Evolutionary conservation across 2,797 vertebrate genomes (phyloP).

Genomic region (Artibeus jamaicensis): DNA sequence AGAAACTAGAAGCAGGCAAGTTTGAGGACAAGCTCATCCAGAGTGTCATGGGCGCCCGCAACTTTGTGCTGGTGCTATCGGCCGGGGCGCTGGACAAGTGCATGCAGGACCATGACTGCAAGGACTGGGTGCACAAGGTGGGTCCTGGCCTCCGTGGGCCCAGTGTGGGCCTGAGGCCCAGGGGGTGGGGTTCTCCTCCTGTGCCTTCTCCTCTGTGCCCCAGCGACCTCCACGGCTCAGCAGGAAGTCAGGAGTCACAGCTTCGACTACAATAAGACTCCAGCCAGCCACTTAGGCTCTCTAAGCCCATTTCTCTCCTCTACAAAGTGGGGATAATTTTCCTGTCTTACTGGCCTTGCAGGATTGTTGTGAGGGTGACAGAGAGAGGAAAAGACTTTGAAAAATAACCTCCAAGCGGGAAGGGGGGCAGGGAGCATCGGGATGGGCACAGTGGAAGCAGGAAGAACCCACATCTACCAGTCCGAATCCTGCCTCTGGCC

Average conservation of each 20-base stretch:
- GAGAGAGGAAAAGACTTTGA: background rate
- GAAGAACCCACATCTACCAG: background rate
- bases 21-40: conserved; percentile 96
- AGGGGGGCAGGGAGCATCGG: background rate
- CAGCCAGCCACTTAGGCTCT: background rate
- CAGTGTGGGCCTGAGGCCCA: background rate
- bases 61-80: conserved; percentile 96
- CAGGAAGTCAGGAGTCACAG: background rate
- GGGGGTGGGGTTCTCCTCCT: background rate
- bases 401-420: background rate
- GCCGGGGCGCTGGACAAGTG: conserved; percentile 93
- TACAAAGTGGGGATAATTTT: background rate
- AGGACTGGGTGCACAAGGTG: conserved; percentile 99
- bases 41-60: conserved; percentile 92
- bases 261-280: background rate
- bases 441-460: background rate
- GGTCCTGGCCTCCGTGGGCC: conserved; percentile 25
- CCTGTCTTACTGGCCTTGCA: background rate
- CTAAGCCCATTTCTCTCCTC: background rate
- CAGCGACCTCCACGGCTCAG: background rate
- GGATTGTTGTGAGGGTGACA: background rate
- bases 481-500: background rate
- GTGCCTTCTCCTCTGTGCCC: background rate
- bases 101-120: conserved; percentile 92
- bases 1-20: conserved; percentile 96